Evolutionary conservation across 2,888 invertebrate genomes (phyloP).

Genomic region (Mylabris sibirica): DNA sequence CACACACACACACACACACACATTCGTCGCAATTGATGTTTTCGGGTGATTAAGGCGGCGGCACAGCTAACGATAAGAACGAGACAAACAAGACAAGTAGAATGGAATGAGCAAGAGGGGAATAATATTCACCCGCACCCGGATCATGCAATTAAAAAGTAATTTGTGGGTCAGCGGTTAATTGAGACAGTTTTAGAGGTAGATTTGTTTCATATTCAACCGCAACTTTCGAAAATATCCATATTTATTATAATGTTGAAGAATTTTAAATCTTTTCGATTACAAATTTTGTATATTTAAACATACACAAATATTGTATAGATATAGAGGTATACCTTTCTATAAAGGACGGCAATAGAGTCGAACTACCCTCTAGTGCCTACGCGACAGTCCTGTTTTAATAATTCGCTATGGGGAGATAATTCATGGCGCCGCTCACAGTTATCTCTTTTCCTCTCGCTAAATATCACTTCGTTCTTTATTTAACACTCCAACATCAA

Average conservation of each 20-base stretch:
- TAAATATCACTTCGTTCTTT: background rate
- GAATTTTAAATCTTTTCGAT: background rate
- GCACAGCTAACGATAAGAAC: slow-evolving; percentile 6
- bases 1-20: too few relatives aligned
- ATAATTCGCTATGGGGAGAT: slow-evolving; percentile 30
- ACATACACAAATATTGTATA: background rate
- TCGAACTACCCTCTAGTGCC: background rate
- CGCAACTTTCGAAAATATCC: background rate
- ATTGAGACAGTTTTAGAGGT: slow-evolving; percentile 11
- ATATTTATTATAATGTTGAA: background rate
- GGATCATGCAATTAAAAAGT: slow-evolving; percentile 28
- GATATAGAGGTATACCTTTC: background rate
- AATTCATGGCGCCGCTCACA: slow-evolving; percentile 26
- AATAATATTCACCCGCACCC: slow-evolving; percentile 25
- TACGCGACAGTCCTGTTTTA: slow-evolving; percentile 16
- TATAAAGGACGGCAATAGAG: background rate
- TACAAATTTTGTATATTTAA: background rate
- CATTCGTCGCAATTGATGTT: slow-evolving; percentile 31
- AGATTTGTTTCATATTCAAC: background rate
- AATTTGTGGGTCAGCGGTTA: slow-evolving; percentile 17
- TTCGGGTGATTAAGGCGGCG: slow-evolving; percentile 25
- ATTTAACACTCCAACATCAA: background rate
- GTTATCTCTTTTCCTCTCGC: background rate
- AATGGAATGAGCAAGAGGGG: slow-evolving; percentile 14
- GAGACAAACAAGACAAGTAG: background rate